phyloP scores from a whole-genome alignment of 2,888 invertebrate species.

The Mamestra brassicae region DNA sequence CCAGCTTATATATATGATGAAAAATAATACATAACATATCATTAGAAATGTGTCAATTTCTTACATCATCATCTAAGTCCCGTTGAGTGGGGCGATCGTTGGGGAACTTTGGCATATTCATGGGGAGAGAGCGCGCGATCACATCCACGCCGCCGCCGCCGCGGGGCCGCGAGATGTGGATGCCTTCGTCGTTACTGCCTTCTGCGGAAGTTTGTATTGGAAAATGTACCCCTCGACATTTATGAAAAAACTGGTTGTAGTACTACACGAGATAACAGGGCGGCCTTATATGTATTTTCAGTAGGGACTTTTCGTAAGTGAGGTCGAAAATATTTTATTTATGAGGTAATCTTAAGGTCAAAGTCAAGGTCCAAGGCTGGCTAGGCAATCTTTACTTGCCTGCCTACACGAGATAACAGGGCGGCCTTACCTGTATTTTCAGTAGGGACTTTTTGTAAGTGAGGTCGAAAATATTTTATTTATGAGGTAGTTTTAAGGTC shows the following conservation, averaged over 20 bases:
- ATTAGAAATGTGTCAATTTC: conserved; percentile 31
- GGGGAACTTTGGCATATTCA: conserved; percentile 93
- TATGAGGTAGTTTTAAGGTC: not conserved
- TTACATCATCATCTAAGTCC: conserved; percentile 90
- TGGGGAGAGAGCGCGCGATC: conserved; percentile 95
- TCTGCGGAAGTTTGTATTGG: conserved; percentile 67
- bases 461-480: not conserved
- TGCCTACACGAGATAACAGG: not conserved
- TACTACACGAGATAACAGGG: not conserved
- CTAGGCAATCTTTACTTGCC: not conserved
- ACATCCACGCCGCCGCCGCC: conserved; percentile 85
- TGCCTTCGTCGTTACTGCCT: conserved; percentile 91
- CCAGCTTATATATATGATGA: not conserved
- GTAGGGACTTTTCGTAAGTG: not conserved
- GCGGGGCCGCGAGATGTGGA: conserved; percentile 90
- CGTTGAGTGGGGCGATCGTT: conserved; percentile 73
- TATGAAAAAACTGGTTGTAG: not conserved
- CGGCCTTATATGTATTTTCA: conserved; percentile 3
- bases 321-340: not conserved
- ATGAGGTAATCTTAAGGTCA: not conserved
- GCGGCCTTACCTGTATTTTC: conserved; percentile 3
- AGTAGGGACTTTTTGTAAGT: not conserved
- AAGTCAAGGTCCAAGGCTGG: not conserved
- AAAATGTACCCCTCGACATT: conserved; percentile 21
- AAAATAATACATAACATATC: not conserved